These are phyloP conservation scores for Pristionchus mayeri DNA, from an alignment of 2,888 invertebrate genomes.

Conservation along the genomic window DNA sequence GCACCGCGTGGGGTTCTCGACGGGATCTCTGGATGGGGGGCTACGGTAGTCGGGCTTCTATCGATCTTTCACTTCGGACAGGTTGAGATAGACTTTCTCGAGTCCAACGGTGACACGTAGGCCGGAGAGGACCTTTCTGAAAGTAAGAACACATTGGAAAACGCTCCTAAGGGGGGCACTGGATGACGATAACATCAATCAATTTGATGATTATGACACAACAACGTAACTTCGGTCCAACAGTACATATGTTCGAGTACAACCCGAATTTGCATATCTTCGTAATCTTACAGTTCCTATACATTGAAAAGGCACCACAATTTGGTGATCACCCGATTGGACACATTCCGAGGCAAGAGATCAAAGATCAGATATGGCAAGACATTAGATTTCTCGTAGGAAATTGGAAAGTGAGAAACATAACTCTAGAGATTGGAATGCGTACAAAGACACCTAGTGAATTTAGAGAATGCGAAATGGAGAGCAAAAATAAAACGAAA, in stretches of 20 bases:
- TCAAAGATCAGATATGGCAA: slow-evolving; percentile 20
- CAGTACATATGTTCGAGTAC: slow-evolving; percentile 22
- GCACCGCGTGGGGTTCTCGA: slow-evolving; percentile 27
- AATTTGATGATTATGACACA: neutral
- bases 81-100: slow-evolving; percentile 66
- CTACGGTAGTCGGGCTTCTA: slow-evolving; percentile 16
- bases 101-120: slow-evolving; percentile 60
- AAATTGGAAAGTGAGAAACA: neutral
- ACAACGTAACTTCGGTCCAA: neutral
- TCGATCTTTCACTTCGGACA: slow-evolving; percentile 58
- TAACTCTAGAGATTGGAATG: neutral
- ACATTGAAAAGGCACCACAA: slow-evolving; percentile 41
- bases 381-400: neutral
- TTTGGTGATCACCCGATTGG: slow-evolving; percentile 47
- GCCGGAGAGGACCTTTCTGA: slow-evolving; percentile 64
- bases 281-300: neutral
- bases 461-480: neutral
- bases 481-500: neutral
- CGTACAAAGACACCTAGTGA: slow-evolving; percentile 15
- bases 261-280: neutral
- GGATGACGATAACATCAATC: neutral
- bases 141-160: slow-evolving; percentile 50
- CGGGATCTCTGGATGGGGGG: neutral
- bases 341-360: slow-evolving; percentile 17
- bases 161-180: slow-evolving; percentile 7